A percentile compares a stretch with the other conserved stretches of the same genome.
Evolutionary conservation across 2,888 invertebrate genomes (phyloP).

Genomic region (Agrochola macilenta): DNA sequence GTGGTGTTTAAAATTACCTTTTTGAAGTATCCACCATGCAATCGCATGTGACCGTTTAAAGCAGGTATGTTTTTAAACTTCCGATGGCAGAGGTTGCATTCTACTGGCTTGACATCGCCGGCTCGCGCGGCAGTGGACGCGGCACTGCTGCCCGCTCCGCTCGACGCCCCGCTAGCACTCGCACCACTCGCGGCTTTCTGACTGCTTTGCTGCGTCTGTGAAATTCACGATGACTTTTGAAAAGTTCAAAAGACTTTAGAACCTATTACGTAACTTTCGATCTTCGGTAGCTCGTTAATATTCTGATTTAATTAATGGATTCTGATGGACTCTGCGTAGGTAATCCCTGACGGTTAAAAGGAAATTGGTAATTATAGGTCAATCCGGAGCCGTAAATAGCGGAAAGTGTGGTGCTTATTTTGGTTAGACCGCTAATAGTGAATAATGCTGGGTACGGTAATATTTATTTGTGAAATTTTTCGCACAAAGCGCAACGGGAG

Average conservation of each 20-base stretch:
- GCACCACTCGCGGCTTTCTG: slow-evolving; percentile 79
- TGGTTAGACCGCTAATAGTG: slow-evolving; percentile 31
- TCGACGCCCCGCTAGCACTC: slow-evolving; percentile 75
- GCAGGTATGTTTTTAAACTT: slow-evolving; percentile 99
- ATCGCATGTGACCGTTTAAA: slow-evolving; percentile 99
- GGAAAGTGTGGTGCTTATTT: slow-evolving; percentile 50
- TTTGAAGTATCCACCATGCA: slow-evolving; percentile 99
- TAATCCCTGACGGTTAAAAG: slow-evolving; percentile 80
- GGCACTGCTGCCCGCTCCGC: slow-evolving; percentile 73
- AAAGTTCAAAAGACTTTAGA: slow-evolving; percentile 86
- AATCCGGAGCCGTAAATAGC: slow-evolving; percentile 72
- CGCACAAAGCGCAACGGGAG: slow-evolving; percentile 68
- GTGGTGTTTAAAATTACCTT: slow-evolving; percentile 90
- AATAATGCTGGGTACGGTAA: slow-evolving; percentile 46
- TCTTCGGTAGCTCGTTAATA: slow-evolving; percentile 86
- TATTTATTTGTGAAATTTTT: slow-evolving; percentile 68
- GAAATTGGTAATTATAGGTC: slow-evolving; percentile 82
- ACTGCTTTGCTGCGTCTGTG: slow-evolving; percentile 85
- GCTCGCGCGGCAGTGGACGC: slow-evolving; percentile 78
- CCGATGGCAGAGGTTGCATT: slow-evolving; percentile 98
- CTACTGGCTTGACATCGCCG: slow-evolving; percentile 95
- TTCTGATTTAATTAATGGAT: slow-evolving; percentile 88
- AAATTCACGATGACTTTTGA: slow-evolving; percentile 84
- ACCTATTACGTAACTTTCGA: slow-evolving; percentile 87
- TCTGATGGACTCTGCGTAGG: slow-evolving; percentile 84